Conservation (phyloP, 2,888 invertebrate species). For the Dorcus parallelipipedus region DNA sequence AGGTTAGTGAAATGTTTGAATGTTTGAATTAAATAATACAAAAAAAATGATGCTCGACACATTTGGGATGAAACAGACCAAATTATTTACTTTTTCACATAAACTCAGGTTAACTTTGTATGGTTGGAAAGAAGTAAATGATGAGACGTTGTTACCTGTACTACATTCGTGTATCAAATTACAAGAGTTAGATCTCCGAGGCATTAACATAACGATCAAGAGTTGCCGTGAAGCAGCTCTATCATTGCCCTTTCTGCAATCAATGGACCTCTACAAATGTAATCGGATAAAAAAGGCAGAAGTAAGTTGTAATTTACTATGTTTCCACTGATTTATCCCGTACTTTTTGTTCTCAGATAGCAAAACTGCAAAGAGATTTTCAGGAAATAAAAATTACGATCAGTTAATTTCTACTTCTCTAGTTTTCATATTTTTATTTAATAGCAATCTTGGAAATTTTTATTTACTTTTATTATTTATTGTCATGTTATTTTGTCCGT, state of each 20-base stretch:
- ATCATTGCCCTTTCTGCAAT: slow-evolving; percentile 31
- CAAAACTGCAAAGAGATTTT: slow-evolving; percentile 28
- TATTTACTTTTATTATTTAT: no score
- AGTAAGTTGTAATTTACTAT: slow-evolving; percentile 18
- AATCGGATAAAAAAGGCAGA: slow-evolving; percentile 33
- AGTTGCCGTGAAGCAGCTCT: slow-evolving; percentile 37
- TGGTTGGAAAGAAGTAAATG: slow-evolving; percentile 37
- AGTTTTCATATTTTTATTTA: no score
- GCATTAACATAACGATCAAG: slow-evolving; percentile 35
- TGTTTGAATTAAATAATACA: not conserved
- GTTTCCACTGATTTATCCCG: not conserved
- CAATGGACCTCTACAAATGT: slow-evolving; percentile 34
- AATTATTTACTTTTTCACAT: no score
- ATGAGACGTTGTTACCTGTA: slow-evolving; percentile 34
- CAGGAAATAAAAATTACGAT: slow-evolving; percentile 22
- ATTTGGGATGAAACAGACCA: no score
- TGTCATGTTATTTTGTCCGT: no score
- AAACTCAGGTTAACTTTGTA: slow-evolving; percentile 28
- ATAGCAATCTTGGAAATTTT: no score
- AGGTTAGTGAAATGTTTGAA: slow-evolving; percentile 22
- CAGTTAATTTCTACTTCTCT: no score
- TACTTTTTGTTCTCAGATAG: slow-evolving; percentile 21
- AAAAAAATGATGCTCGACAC: not conserved
- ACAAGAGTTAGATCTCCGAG: slow-evolving; percentile 31
- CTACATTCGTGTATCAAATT: slow-evolving; percentile 35